Evolutionary conservation across 2,113 vertebrate species (phyloP).

Genomic region (Aptenodytes patagonicus): DNA sequence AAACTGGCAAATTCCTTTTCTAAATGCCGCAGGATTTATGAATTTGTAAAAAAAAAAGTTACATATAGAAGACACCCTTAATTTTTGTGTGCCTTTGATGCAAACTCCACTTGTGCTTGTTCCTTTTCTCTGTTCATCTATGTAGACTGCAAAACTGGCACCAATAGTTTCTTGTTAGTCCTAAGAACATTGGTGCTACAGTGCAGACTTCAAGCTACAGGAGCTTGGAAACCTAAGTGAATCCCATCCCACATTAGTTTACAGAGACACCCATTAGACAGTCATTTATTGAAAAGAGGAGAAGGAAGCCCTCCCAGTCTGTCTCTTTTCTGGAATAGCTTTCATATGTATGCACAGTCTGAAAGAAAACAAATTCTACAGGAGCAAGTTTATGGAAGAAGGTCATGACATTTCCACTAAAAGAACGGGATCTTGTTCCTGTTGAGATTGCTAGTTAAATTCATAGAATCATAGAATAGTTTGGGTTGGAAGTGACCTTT

Average conservation of each 20-base stretch:
- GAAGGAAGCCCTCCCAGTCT: neutral
- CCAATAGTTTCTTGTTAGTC: neutral
- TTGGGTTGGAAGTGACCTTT: neutral
- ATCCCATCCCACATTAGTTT: neutral
- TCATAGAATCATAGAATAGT: neutral
- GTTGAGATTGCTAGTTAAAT: neutral
- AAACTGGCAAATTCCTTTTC: neutral
- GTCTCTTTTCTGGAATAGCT: neutral
- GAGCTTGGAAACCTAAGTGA: neutral
- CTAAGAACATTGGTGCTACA: neutral
- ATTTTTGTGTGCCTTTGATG: neutral
- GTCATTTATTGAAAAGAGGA: neutral
- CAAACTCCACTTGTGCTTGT: neutral
- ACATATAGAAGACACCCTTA: neutral
- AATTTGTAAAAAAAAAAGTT: neutral
- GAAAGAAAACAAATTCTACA: conserved; percentile 5
- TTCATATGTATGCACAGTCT: neutral
- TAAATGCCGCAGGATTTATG: neutral
- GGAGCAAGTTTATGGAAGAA: conserved; percentile 26
- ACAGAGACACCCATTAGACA: neutral
- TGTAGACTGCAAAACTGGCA: neutral
- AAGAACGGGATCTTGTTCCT: neutral
- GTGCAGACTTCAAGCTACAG: neutral
- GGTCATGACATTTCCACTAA: neutral
- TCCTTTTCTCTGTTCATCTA: neutral